Base-by-base conservation (phyloP, 2,113 vertebrate genomes). In the Alethe diademata region DNA sequence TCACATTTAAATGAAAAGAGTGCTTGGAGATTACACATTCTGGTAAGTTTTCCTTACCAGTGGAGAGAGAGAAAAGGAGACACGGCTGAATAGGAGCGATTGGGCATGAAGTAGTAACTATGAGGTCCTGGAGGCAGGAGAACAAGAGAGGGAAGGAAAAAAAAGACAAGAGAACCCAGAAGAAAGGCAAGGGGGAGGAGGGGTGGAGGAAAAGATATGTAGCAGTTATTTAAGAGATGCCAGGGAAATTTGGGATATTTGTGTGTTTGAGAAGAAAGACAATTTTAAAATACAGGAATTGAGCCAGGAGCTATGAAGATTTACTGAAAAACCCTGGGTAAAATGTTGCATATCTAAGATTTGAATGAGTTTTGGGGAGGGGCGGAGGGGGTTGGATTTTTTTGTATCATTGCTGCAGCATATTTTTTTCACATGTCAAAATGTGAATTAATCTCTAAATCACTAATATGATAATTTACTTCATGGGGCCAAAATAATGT, bases 1-100 rank as follows among this genome's bases (percentile, higher is more conserved):
- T 94, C 92, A 72, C 54, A 90, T 94, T 93, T 86, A 86, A 95
- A 96, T 94, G 51, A 90, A 86, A 94, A 93, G 61, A 80, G 56
- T 67, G 60, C 72, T 83, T 74, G 81, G 54, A 86, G 92, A 96
- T 87, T 93, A 78, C 14, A 9, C 89, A 92, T 93, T 92, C 82
- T 91, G 67, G n/a, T 92, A 71, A 84, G 93, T 93, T 97, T 97
- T 96, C 93, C 92, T 92, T 96, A 78, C 57, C 80, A 76, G 60
- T 54, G 84, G 78, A 48, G 56, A 90, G 65, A 92, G 38, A 80
- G 57, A 86, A 73, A 92, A n/a, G 78, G 65, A 91, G 48, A 43
- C 47, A 23, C 33, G 22, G 19, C 31, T 90, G 92, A 94, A 90
- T 91, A 75, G 92, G 69, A 79, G 93, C 69, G 82, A 86, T 93